These are phyloP conservation scores for Alectura lathami DNA, from an alignment of 2,113 vertebrate genomes.

Conservation along the genomic window DNA sequence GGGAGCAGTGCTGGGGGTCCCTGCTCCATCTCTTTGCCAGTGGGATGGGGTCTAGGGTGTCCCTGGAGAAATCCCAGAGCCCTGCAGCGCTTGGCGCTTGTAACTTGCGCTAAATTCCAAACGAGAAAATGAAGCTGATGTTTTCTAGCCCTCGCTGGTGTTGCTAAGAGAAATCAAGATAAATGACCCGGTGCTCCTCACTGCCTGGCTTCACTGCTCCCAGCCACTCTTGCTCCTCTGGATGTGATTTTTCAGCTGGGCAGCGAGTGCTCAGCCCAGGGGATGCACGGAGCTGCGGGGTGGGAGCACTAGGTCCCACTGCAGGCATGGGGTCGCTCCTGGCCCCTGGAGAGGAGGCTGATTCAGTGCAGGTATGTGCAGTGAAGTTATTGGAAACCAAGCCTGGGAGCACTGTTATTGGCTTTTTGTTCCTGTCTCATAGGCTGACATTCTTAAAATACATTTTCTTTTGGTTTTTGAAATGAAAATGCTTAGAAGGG, in stretches of 20 bases:
- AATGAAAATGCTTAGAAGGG: not conserved
- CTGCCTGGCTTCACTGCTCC: not conserved
- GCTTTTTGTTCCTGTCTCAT: not conserved
- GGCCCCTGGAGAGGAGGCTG: too few species aligned
- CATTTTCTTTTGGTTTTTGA: not conserved
- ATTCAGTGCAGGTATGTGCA: not conserved
- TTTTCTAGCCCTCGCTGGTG: slow-evolving; percentile 35
- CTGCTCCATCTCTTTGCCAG: not conserved
- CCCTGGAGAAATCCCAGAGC: fast-evolving
- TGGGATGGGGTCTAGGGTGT: not conserved
- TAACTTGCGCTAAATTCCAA: slow-evolving; percentile 37
- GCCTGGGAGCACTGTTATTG: not conserved
- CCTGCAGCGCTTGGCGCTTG: not conserved
- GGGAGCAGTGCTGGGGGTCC: fast-evolving
- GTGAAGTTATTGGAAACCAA: not conserved
- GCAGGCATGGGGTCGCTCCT: fast-evolving
- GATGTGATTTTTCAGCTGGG: not conserved
- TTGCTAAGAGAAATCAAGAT: slow-evolving; percentile 66
- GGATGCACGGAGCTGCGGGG: too few species aligned
- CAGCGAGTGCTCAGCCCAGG: fast-evolving
- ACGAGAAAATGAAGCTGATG: not conserved
- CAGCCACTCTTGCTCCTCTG: not conserved
- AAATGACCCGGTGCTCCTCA: slow-evolving; percentile 30
- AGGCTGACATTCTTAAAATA: not conserved
- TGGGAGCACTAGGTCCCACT: not conserved